These are phyloP conservation scores for Amphiura filiformis DNA, from an alignment of 35 echinoderm and acorn worm species.

Conservation along the genomic window DNA sequence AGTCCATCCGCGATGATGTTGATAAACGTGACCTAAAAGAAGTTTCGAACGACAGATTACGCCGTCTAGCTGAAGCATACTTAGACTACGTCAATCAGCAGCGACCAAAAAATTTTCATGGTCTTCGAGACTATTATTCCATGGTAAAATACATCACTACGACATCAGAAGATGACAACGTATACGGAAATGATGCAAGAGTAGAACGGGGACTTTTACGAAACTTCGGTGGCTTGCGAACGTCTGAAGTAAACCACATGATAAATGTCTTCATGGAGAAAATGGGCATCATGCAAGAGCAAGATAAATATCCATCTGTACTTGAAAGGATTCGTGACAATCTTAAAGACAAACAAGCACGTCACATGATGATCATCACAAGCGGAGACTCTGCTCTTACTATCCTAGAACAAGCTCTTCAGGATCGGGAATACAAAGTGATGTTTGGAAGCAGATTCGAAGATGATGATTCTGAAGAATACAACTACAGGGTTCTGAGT, in stretches of 20 bases:
- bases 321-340: slow-evolving; percentile 19
- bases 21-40: not conserved
- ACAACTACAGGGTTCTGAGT: slow-evolving; percentile 27
- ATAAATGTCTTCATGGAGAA: slow-evolving; percentile 21
- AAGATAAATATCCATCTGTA: not conserved
- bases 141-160: slow-evolving; percentile 17
- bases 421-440: not conserved
- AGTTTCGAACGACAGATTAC: not conserved
- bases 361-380: slow-evolving; percentile 41
- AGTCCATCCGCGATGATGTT: slow-evolving; percentile 18
- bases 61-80: slow-evolving; percentile 24
- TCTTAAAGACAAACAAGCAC: slow-evolving; percentile 12
- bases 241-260: not conserved
- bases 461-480: slow-evolving; percentile 35
- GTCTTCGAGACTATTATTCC: slow-evolving; percentile 34
- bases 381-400: slow-evolving; percentile 13
- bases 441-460: slow-evolving; percentile 38
- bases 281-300: not conserved
- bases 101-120: slow-evolving; percentile 20
- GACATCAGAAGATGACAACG: not conserved
- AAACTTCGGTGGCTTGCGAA: slow-evolving; percentile 36
- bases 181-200: not conserved
- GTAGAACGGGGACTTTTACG: slow-evolving; percentile 23
- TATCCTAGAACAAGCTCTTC: slow-evolving; percentile 15
- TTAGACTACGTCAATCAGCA: not conserved